Base-by-base conservation (phyloP, 2,797 vertebrate species). In the Vespertilio murinus region DNA sequence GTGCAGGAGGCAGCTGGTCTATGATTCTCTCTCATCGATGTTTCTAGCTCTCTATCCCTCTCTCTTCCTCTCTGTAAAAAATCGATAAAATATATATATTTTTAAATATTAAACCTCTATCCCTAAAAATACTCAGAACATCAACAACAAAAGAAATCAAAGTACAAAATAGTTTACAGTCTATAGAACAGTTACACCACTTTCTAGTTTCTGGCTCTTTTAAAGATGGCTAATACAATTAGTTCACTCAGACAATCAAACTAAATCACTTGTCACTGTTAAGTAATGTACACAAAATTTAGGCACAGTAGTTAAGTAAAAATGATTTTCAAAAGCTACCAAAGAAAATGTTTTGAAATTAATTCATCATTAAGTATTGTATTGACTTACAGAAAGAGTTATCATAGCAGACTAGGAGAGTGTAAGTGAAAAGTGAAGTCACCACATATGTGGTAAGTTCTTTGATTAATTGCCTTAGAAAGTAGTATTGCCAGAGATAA, bases 311-410 rank as follows among this genome's bases (percentile, higher is more conserved):
- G 0, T 84, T 4, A 25, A 77, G 2, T 70, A 70, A 78, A 7
- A 49, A 13, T 78, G 28, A 56, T 73, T 77, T 94, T 28, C 11
- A 35, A 77, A 59, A 89, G 13, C 35, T 22, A 52, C 13, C 74
- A 81, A 65, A 47, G 17, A 95, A 77, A 90, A 45, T 56, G n/a
- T 45, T 67, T 85, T 74, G 16, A 94, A 67, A 84, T 70, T 52
- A 30, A 74, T 38, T 81, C 2, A 67, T 14, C 4, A 2, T 77
- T 61, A 79, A 14, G 13, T 61, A 75, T 89, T 82, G 13, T 61
- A 75, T 89, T 82, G 56, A 74, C 1, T 79, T 78, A 64, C 0
- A 40, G 47, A 90, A 8, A 38, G 22, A n/a, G 38, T 71, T 64
- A 73, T 65, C 16, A 40, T 61, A 49, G 28, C 54, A 67, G 20